Evolutionary conservation across 2,888 invertebrate genomes (phyloP).

Genomic region (Mylabris sibirica): DNA sequence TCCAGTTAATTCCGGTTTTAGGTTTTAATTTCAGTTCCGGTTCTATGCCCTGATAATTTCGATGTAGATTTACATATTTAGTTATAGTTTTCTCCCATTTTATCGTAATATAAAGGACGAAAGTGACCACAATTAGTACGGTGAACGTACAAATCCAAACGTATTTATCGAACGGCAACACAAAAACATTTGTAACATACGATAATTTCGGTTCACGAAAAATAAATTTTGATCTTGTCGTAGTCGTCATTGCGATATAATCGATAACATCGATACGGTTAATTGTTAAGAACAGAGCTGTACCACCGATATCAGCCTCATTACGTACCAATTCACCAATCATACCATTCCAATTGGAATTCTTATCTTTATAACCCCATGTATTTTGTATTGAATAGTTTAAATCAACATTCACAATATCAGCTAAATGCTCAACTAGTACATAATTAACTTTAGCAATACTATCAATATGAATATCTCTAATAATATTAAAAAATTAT

Average conservation of each 20-base stretch:
- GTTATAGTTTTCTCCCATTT: slow-evolving; percentile 60
- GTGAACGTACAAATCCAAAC: slow-evolving; percentile 71
- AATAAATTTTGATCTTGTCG: slow-evolving; percentile 73
- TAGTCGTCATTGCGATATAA: slow-evolving; percentile 73
- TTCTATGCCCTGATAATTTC: no score
- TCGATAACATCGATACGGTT: slow-evolving; percentile 70
- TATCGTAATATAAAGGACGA: slow-evolving; percentile 56
- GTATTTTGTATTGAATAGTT: slow-evolving; percentile 65
- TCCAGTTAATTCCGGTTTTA: no score
- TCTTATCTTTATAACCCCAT: slow-evolving; percentile 70
- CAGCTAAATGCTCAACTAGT: slow-evolving; percentile 66
- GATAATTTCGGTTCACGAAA: slow-evolving; percentile 76
- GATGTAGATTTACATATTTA: slow-evolving; percentile 14
- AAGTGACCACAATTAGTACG: slow-evolving; percentile 62
- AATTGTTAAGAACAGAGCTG: slow-evolving; percentile 70
- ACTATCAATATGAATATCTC: slow-evolving; percentile 65
- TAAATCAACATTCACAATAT: slow-evolving; percentile 67
- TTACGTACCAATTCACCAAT: slow-evolving; percentile 68
- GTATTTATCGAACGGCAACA: slow-evolving; percentile 70
- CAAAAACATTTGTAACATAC: slow-evolving; percentile 75
- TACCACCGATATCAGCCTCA: slow-evolving; percentile 71
- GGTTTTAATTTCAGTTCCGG: no score
- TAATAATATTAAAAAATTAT: slow-evolving; percentile 30
- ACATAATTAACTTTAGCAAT: slow-evolving; percentile 72
- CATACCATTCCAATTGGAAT: slow-evolving; percentile 71